Conservation (phyloP, 35 echinoderm and acorn worm genomes). For the Lytechinus pictus region DNA sequence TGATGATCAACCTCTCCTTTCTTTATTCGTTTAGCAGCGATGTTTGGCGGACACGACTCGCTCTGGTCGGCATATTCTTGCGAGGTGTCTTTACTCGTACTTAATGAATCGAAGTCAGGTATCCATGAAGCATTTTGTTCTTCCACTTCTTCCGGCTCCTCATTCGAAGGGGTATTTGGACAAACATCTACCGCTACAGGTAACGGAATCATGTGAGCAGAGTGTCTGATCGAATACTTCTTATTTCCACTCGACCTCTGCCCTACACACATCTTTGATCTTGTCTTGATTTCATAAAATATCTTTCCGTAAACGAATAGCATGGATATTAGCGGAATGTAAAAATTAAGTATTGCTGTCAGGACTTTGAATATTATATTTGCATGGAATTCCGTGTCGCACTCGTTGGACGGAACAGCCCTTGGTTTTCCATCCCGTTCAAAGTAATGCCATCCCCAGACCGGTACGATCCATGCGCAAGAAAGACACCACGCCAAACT, state of each 20-base stretch:
- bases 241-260: slow-evolving; percentile 61
- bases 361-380: slow-evolving; percentile 82
- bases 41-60: slow-evolving; percentile 59
- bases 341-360: slow-evolving; percentile 94
- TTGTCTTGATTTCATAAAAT: slow-evolving; percentile 80
- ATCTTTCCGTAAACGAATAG: slow-evolving; percentile 85
- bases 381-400: slow-evolving; percentile 87
- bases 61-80: slow-evolving; percentile 66
- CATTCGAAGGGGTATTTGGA: slow-evolving; percentile 34
- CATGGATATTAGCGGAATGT: slow-evolving; percentile 86
- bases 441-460: slow-evolving; percentile 82
- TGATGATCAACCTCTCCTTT: slow-evolving; percentile 78
- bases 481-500: slow-evolving; percentile 79
- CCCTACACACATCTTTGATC: slow-evolving; percentile 82
- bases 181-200: slow-evolving; percentile 33
- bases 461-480: slow-evolving; percentile 76
- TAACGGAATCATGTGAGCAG: slow-evolving; percentile 38
- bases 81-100: slow-evolving; percentile 83
- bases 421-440: slow-evolving; percentile 52
- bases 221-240: slow-evolving; percentile 57
- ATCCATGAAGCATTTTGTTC: slow-evolving; percentile 62
- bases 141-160: slow-evolving; percentile 33
- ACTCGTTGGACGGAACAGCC: slow-evolving; percentile 55
- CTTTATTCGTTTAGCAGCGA: slow-evolving; percentile 47
- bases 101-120: slow-evolving; percentile 75